Conservation (phyloP, 2,888 invertebrate genomes). For the Ferdinandea cuprea region DNA sequence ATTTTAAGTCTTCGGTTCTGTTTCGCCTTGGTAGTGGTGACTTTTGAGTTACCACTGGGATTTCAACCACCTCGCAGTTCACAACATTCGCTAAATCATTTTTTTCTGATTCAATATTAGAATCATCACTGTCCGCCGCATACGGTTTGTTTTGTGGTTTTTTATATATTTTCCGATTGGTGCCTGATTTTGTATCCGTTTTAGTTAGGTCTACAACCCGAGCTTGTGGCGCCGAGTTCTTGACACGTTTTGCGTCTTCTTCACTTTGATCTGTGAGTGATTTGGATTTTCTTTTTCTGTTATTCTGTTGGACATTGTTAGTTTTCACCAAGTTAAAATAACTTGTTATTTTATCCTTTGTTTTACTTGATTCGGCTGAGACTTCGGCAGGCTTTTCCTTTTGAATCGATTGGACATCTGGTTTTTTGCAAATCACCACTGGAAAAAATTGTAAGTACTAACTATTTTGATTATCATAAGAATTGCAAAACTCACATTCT, state of each 20-base stretch:
- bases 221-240: too few relatives aligned
- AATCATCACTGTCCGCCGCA: conserved; percentile 8
- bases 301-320: not conserved
- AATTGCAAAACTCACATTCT: conserved; percentile 20
- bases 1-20: conserved; percentile 28
- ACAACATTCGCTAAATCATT: not conserved
- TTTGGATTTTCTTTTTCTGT: not conserved
- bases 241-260: too few relatives aligned
- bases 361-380: too few relatives aligned
- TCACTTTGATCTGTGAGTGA: not conserved
- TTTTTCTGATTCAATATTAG: conserved; percentile 19
- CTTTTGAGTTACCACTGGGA: not conserved
- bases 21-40: conserved; percentile 49
- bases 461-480: too few relatives aligned
- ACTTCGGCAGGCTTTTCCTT: too few relatives aligned
- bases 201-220: too few relatives aligned
- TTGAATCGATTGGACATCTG: too few relatives aligned
- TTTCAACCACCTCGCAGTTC: not conserved
- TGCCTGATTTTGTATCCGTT: too few relatives aligned
- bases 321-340: not conserved
- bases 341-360: too few relatives aligned
- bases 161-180: too few relatives aligned
- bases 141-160: not conserved
- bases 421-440: too few relatives aligned
- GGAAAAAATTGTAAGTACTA: too few relatives aligned